These are phyloP conservation scores for Eulemur albifrons DNA, from an alignment of 2,797 vertebrate species.

Conservation along the genomic window DNA sequence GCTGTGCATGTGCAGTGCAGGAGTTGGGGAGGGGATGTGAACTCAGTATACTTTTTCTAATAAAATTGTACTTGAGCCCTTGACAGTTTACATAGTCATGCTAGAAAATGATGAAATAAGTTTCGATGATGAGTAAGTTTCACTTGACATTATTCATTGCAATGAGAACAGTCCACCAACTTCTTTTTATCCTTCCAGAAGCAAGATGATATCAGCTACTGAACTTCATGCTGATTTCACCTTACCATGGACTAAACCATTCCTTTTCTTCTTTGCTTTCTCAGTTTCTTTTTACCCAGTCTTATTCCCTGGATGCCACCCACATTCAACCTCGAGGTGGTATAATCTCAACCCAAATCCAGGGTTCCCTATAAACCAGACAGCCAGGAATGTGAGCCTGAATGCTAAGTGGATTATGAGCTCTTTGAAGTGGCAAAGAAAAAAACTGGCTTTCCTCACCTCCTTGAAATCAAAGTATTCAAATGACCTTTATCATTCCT, in stretches of 20 bases:
- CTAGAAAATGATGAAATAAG: neutral
- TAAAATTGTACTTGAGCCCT: neutral
- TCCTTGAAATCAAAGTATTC: slow-evolving; percentile 43
- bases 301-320: neutral
- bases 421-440: slow-evolving; percentile 25
- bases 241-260: neutral
- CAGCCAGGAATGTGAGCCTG: slow-evolving; percentile 14
- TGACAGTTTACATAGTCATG: neutral
- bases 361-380: neutral
- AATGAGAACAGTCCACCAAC: neutral
- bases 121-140: neutral
- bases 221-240: neutral
- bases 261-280: neutral
- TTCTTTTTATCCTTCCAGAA: neutral
- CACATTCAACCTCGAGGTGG: neutral
- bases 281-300: neutral
- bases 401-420: neutral
- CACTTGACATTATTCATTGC: neutral
- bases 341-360: slow-evolving; percentile 8
- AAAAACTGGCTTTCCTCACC: neutral
- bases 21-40: neutral
- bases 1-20: too few relatives aligned
- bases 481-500: slow-evolving; percentile 28
- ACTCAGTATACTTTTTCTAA: neutral
- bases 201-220: neutral